A percentile compares a stretch with the other conserved stretches of the same genome.
Evolutionary conservation across 2,113 vertebrate genomes (phyloP).

Genomic region (Pollimyrus isidori): DNA sequence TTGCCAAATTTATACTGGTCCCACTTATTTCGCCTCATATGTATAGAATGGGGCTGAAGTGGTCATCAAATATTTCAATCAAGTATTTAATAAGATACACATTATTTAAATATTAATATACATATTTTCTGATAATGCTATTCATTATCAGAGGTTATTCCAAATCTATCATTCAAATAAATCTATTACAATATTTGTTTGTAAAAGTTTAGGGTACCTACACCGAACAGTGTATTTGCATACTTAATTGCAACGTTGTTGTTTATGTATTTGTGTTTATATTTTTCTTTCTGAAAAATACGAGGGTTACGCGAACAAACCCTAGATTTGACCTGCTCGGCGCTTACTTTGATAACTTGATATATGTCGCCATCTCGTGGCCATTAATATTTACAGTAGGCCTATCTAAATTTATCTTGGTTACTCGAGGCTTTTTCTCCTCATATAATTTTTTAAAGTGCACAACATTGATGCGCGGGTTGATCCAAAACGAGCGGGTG

Average conservation of each 20-base stretch:
- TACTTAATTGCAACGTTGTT: background rate
- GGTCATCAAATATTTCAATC: background rate
- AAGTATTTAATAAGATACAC: background rate
- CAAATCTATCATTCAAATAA: background rate
- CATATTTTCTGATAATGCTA: background rate
- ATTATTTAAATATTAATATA: background rate
- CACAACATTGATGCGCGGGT: no score
- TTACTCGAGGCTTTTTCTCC: background rate
- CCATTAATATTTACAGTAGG: background rate
- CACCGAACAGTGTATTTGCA: background rate
- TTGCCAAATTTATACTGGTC: background rate
- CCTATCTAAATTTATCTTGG: background rate
- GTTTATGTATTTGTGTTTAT: background rate
- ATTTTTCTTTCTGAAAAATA: background rate
- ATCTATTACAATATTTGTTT: background rate
- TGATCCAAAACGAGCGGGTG: no score
- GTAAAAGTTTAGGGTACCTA: background rate
- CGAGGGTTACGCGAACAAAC: background rate
- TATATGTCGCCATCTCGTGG: background rate
- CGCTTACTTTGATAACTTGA: background rate
- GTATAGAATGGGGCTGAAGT: background rate
- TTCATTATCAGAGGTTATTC: background rate
- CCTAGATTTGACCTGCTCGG: background rate
- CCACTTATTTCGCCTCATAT: background rate
- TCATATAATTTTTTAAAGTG: background rate